Evolutionary conservation across 2,888 invertebrate species (phyloP), one percentile per base, ranked within the genome.

Genomic region (Drosophila hamatofila): DNA sequence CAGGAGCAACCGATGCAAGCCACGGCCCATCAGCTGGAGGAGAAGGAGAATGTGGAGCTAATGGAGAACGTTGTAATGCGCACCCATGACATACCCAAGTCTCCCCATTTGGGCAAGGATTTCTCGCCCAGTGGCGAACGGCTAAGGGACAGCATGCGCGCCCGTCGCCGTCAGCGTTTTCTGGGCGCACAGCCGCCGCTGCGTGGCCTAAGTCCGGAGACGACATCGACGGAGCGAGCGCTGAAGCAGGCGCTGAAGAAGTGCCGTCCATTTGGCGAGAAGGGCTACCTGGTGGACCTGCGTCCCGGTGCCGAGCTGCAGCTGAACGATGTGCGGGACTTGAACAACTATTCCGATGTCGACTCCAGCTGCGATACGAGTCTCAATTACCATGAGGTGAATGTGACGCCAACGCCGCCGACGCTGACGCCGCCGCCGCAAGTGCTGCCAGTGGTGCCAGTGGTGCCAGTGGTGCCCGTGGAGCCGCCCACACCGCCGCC

Each of bases 301-400:
- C 91, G 90, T 35, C 91, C 91, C 0, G 92, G 92, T 55, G 93
- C 90, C 1, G 89, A 89, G 44, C 73, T 93, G 33, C 91, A 92
- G 23, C 68, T 93, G 12, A 89, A 91, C 61, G 92, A 93, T 84
- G 93, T 93, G 0, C 91, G 92, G 9, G 93, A 93, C 67, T 73
- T 93, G 14, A 93, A 92, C 27, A 92, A 92, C 75, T 92, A 93
- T 58, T 93, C 93, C 0, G 93, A 93, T 75, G 92, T 92, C 54
- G 93, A 93, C 72, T 93, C 93, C 3, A 93, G 93, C 61, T 93
- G 93, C 68, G 93, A 93, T 58, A 93, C 92, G 1, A 93, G 93
- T 42, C 77, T 93, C 6, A 93, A 93, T 55, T 93, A 93, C 62
- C 90, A 91, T 12, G 93, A 93, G 59, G 83, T 90, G 0, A 93